Base-by-base conservation (phyloP, 2,113 vertebrate species). In the Charina bottae region DNA sequence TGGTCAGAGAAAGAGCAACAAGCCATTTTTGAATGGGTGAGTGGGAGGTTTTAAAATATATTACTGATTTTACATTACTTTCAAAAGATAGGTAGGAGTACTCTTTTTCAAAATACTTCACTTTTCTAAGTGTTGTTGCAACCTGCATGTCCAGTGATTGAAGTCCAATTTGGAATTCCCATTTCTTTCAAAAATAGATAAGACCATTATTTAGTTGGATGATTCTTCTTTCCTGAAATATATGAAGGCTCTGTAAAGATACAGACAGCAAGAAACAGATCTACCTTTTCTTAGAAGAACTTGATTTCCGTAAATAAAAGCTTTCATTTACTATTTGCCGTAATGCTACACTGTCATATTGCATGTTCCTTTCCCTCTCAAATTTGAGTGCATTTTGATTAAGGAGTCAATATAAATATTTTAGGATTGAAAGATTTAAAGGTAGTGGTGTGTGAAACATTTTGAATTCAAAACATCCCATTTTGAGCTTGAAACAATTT, bases 251-350 rank as follows among this genome's bases (percentile, higher is more conserved):
- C 42, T 93, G 49, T 95, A 89, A 56, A 60, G 91, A 83, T 88
- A 42, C 42, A 42, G 42, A 89, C 6, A 33, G 91, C 37, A 59
- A 46, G 59, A 28, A 2, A 24, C 58, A 78, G 54, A 21, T 9
- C 46, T 33, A 42, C 21, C 24, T n/a, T 60, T 60, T n/a, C 37
- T 94, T 90, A 89, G 89, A 93, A 85, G 19, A 11, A 83, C 91
- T 64, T 85, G 68, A 89, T 28, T 93, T 95, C 93, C 91, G 26
- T 94, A 60, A 86, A 92, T 94, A 92, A 62, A 90, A 93, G 91
- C 49, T 49, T 0, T 0, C 0, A 72, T 28, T 87, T 10, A 11
- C 85, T 93, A 56, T 55, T 90, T 0, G 78, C 58, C 60, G 90
- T 85, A 0, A 13, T 60, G n/a, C 88, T 91, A 17, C 86, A 0